These are phyloP conservation scores for Psittacula echo DNA, from an alignment of 2,797 vertebrate genomes.

Conservation along the genomic window DNA sequence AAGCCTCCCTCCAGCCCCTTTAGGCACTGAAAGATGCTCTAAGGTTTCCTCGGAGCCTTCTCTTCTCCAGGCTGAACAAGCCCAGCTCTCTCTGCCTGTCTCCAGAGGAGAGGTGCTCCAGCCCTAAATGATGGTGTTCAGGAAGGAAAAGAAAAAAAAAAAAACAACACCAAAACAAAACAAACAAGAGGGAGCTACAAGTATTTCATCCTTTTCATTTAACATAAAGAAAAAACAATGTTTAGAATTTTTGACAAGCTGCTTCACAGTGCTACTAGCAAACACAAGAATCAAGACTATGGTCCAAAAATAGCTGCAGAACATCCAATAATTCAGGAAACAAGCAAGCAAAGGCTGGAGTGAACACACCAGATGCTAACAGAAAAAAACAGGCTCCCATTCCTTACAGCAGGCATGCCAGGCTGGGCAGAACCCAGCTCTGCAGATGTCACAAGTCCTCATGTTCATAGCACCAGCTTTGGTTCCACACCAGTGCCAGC, in stretches of 20 bases:
- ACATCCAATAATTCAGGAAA: neutral
- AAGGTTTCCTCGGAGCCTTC: neutral
- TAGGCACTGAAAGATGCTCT: neutral
- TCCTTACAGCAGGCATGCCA: neutral
- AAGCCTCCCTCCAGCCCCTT: neutral
- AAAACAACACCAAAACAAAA: neutral
- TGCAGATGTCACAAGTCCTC: neutral
- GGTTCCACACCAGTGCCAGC: neutral
- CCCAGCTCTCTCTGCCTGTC: neutral
- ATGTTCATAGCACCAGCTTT: accelerated
- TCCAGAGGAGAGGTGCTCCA: neutral
- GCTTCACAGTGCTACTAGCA: neutral
- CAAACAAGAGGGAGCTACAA: neutral
- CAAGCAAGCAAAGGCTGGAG: neutral
- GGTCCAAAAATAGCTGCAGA: neutral
- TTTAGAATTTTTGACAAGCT: neutral
- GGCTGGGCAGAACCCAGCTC: neutral
- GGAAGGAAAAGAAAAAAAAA: neutral
- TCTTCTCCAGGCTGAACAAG: neutral
- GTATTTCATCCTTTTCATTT: neutral
- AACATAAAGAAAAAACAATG: neutral
- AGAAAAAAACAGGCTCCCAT: neutral
- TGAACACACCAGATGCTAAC: accelerated
- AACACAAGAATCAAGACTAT: neutral
- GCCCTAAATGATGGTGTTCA: neutral